Conservation (phyloP, 2,888 invertebrate species). For the Platycheirus albimanus region DNA sequence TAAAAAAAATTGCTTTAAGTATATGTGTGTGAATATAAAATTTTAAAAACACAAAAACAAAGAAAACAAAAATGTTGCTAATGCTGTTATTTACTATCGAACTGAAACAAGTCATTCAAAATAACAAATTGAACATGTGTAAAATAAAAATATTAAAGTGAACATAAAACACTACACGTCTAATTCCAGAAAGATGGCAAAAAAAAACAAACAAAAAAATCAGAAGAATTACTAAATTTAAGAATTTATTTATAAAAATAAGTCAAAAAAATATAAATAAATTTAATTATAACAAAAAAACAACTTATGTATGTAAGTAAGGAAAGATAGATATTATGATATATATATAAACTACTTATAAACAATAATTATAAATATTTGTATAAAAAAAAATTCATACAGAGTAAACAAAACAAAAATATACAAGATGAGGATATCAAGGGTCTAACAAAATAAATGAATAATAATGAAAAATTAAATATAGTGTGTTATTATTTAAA, state of each 20-base stretch:
- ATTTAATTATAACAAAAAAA: constrained; percentile 47
- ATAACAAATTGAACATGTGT: constrained; percentile 71
- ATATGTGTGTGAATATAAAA: constrained; percentile 68
- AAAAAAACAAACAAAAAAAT: constrained; percentile 22
- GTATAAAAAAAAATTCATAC: constrained; percentile 76
- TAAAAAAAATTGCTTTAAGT: constrained; percentile 75
- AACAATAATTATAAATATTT: constrained; percentile 75
- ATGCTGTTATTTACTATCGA: constrained; percentile 71
- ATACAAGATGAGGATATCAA: constrained; percentile 83
- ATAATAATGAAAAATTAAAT: constrained; percentile 80
- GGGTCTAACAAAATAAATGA: constrained; percentile 82
- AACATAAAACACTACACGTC: constrained; percentile 75
- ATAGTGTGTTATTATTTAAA: constrained; percentile 73
- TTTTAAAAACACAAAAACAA: constrained; percentile 8
- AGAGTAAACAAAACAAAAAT: constrained; percentile 76
- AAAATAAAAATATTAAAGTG: constrained; percentile 66
- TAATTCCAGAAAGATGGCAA: constrained; percentile 56
- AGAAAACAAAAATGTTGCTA: constrained; percentile 61
- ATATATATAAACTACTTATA: constrained; percentile 74
- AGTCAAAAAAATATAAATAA: constrained; percentile 52
- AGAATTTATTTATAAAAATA: constrained; percentile 69
- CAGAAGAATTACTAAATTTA: constrained; percentile 66
- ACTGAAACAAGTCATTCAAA: constrained; percentile 65
- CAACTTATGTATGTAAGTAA: constrained; percentile 62
- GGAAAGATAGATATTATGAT: constrained; percentile 73